A percentile compares a stretch with the other conserved stretches of the same genome.
Conservation (phyloP, 2,113 vertebrate genomes). For the Antechinus flavipes region DNA sequence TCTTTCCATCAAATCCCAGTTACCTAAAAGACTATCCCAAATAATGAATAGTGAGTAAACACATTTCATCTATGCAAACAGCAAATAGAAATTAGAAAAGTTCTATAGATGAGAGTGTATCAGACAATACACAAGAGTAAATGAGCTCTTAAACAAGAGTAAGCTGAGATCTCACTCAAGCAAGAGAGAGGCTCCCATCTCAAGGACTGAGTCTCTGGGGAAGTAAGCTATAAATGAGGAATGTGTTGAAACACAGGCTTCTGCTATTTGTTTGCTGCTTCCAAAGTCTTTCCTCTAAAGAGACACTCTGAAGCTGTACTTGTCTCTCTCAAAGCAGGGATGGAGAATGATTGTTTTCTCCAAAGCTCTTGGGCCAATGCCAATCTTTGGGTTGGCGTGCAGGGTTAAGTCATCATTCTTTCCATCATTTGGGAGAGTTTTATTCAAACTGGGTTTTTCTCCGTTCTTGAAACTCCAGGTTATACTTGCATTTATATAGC, state of each 20-base stretch:
- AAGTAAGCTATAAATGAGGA: too few relatives aligned
- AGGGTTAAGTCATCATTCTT: neutral
- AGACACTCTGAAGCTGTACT: neutral
- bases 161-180: neutral
- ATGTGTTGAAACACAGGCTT: neutral
- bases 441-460: neutral
- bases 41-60: neutral
- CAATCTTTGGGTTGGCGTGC: neutral
- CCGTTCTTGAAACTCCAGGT: neutral
- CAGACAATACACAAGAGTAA: neutral
- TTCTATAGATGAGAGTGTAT: neutral
- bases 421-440: neutral
- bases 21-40: neutral
- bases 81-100: neutral
- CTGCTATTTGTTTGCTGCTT: neutral
- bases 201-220: neutral
- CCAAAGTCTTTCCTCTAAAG: neutral
- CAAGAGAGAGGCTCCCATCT: neutral
- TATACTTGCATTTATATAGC: neutral
- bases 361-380: neutral
- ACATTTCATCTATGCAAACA: neutral
- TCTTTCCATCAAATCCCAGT: neutral
- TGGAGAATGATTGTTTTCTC: neutral
- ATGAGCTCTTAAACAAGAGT: neutral
- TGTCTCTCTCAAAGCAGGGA: neutral